A percentile compares a stretch with the other conserved stretches of the same genome.
phyloP scores from a whole-genome alignment of 2,888 invertebrate genomes.

The Torymus aiolomorphi region DNA sequence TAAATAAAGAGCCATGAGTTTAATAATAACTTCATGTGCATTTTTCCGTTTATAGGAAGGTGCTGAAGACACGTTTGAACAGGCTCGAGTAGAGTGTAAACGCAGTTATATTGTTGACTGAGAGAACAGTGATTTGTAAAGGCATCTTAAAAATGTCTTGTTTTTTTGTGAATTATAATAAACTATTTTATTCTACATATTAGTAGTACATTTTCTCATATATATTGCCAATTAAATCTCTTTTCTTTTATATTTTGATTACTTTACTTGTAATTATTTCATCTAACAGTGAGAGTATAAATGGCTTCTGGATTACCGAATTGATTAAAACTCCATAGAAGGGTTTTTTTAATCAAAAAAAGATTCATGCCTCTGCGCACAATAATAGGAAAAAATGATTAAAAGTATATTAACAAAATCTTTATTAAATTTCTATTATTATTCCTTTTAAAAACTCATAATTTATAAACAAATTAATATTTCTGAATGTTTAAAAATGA shows the following conservation, averaged over 20 bases:
- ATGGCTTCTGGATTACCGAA: neutral
- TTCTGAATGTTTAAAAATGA: too few species aligned
- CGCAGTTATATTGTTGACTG: constrained; percentile 72
- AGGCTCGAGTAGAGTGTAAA: constrained; percentile 65
- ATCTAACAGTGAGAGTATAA: neutral
- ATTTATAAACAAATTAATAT: too few species aligned
- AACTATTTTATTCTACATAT: constrained; percentile 74
- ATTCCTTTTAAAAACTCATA: too few species aligned
- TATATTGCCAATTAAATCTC: neutral
- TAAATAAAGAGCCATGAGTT: constrained; percentile 57
- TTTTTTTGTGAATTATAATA: constrained; percentile 75
- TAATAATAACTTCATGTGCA: constrained; percentile 47
- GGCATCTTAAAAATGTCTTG: constrained; percentile 73
- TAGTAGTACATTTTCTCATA: neutral
- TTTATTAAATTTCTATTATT: too few species aligned
- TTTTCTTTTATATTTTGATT: neutral
- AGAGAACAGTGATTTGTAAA: constrained; percentile 72
- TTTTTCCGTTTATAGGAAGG: constrained; percentile 51
- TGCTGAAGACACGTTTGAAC: constrained; percentile 29
- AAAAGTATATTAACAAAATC: too few species aligned
- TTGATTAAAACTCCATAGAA: neutral
- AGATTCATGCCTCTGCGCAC: too few species aligned
- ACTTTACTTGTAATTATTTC: neutral
- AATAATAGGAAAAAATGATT: too few species aligned
- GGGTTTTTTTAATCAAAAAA: too few species aligned